Conservation (phyloP, 2,888 invertebrate species). For the Ormyrus pomaceus region DNA sequence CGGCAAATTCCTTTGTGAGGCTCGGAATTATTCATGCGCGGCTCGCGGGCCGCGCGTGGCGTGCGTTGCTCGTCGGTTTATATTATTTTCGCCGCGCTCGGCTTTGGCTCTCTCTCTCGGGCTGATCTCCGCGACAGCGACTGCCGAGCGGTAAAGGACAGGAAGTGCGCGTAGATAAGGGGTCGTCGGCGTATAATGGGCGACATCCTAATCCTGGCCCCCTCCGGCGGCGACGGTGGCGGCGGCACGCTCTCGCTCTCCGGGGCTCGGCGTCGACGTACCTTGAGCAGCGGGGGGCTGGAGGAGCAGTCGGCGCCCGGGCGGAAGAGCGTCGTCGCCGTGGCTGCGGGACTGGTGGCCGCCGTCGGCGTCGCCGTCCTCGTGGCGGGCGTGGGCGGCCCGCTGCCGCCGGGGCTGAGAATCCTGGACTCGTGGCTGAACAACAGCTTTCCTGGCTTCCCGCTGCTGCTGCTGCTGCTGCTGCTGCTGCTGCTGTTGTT, state of each 20-base stretch:
- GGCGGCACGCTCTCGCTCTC: no score
- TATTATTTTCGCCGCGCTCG: neutral
- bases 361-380: conserved; percentile 18
- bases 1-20: conserved; percentile 71
- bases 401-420: conserved; percentile 71
- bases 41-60: conserved; percentile 61
- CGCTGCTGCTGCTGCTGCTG: neutral
- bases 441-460: conserved; percentile 69
- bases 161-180: neutral
- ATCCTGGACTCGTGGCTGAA: conserved; percentile 75
- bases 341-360: conserved; percentile 29
- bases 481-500: no score
- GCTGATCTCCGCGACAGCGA: no score
- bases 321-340: conserved; percentile 54
- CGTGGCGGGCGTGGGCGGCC: conserved; percentile 26
- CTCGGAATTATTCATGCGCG: conserved; percentile 71
- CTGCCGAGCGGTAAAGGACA: neutral
- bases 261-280: neutral
- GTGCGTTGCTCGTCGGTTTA: neutral
- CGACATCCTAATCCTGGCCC: conserved; percentile 75
- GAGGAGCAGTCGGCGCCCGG: conserved; percentile 52
- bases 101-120: no score
- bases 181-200: conserved; percentile 70
- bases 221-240: no score
- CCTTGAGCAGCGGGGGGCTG: conserved; percentile 52